These are phyloP conservation scores for Apostichopus parvimensis DNA, from an alignment of 35 echinoderm and acorn worm genomes.

Conservation along the genomic window DNA sequence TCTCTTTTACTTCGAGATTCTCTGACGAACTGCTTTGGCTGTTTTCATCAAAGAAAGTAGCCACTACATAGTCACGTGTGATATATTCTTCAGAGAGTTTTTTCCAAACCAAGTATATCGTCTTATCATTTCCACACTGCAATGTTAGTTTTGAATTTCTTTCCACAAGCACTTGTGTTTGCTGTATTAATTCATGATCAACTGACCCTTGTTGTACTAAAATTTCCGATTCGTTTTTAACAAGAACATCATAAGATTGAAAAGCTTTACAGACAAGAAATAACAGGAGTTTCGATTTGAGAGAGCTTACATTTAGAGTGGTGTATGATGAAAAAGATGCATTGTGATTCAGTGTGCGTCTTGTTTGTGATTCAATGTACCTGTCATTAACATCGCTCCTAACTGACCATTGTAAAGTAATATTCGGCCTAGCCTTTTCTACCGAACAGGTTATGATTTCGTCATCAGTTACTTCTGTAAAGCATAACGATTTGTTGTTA, in stretches of 20 bases:
- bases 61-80: neutral
- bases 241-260: neutral
- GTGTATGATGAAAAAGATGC: neutral
- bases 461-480: neutral
- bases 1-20: neutral
- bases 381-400: neutral
- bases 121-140: neutral
- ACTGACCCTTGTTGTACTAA: neutral
- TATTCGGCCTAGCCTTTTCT: neutral
- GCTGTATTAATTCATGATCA: neutral
- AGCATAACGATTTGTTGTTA: neutral
- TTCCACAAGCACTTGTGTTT: neutral
- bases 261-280: neutral
- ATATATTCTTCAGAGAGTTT: neutral
- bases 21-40: neutral
- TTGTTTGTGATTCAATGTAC: neutral
- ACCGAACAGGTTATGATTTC: neutral
- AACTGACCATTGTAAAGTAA: neutral
- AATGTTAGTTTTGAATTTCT: neutral
- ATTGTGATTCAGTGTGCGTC: neutral
- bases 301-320: neutral
- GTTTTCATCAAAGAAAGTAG: neutral
- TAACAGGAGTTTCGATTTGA: neutral
- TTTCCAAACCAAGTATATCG: slow-evolving; percentile 10
- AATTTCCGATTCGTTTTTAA: neutral